phyloP scores from a whole-genome alignment of 2,888 invertebrate genomes.

The Melieria crassipennis region DNA sequence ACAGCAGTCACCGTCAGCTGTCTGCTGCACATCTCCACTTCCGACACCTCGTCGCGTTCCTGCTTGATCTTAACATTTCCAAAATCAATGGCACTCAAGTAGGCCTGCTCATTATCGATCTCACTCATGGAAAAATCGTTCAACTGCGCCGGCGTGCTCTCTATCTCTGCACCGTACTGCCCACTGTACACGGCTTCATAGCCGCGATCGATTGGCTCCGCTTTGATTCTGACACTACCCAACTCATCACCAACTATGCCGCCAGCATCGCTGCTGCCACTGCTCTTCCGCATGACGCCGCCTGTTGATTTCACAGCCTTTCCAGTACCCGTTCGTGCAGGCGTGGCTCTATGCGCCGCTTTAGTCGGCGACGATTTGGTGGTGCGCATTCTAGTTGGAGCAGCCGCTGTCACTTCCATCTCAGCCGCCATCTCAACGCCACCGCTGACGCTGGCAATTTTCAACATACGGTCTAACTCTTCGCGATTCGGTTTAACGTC shows the following conservation, averaged over 20 bases:
- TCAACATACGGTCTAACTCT: slow-evolving; percentile 57
- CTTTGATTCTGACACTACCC: slow-evolving; percentile 48
- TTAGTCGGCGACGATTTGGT: not conserved
- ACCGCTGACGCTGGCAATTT: slow-evolving; percentile 56
- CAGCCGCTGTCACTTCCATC: not conserved
- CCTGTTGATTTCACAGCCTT: slow-evolving; percentile 44
- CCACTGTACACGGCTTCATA: slow-evolving; percentile 50
- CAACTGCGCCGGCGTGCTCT: slow-evolving; percentile 1
- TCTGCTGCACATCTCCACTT: slow-evolving; percentile 30
- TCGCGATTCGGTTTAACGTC: slow-evolving; percentile 60
- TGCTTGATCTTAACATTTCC: slow-evolving; percentile 57
- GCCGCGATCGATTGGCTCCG: slow-evolving; percentile 55
- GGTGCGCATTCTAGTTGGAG: not conserved
- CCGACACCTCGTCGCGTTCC: slow-evolving; percentile 57
- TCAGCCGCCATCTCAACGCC: slow-evolving; percentile 50
- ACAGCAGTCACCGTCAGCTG: slow-evolving; percentile 16
- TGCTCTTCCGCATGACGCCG: slow-evolving; percentile 24
- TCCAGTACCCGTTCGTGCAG: slow-evolving; percentile 6
- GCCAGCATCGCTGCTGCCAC: slow-evolving; percentile 35
- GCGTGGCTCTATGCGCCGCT: not conserved
- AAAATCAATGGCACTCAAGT: slow-evolving; percentile 55
- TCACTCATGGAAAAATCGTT: slow-evolving; percentile 7
- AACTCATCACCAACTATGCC: slow-evolving; percentile 50
- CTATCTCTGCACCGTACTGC: slow-evolving; percentile 5
- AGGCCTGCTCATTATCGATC: slow-evolving; percentile 49